Conservation (phyloP, 1,140 invertebrate genomes). For the Temnothorax longispinosus region DNA sequence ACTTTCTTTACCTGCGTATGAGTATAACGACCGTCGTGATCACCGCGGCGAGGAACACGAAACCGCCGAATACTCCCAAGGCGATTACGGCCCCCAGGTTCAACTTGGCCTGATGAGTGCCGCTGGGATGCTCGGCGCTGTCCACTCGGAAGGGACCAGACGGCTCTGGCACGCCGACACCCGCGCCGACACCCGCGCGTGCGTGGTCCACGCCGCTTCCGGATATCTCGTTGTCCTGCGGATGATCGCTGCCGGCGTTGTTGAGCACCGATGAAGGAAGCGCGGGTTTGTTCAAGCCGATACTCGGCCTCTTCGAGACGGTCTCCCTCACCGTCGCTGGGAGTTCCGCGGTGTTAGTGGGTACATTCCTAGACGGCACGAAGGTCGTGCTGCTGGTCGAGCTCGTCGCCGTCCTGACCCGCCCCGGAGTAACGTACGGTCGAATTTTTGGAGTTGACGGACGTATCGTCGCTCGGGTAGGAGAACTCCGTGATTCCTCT, state of each 20-base stretch:
- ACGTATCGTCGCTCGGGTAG: constrained; percentile 74
- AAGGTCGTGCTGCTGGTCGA: constrained; percentile 69
- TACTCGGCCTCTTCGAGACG: constrained; percentile 76
- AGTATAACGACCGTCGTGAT: constrained; percentile 95
- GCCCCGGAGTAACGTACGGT: constrained; percentile 79
- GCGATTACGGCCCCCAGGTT: constrained; percentile 96
- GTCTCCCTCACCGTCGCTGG: constrained; percentile 82
- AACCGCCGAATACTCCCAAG: constrained; percentile 94
- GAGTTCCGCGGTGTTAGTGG: constrained; percentile 69
- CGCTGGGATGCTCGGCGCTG: constrained; percentile 86
- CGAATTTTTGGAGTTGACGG: constrained; percentile 74
- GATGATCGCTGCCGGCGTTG: constrained; percentile 81
- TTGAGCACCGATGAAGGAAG: constrained; percentile 33
- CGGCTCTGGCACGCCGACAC: constrained; percentile 87
- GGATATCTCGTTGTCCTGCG: constrained; percentile 87
- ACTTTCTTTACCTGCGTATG: constrained; percentile 92
- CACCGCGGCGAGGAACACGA: constrained; percentile 95
- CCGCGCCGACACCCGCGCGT: constrained; percentile 85
- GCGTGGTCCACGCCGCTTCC: constrained; percentile 86
- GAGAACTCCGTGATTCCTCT: constrained; percentile 63
- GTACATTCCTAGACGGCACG: constrained; percentile 33
- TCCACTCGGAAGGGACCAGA: constrained; percentile 89
- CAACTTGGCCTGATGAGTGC: constrained; percentile 90
- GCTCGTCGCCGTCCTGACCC: constrained; percentile 72
- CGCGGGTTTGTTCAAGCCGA: constrained; percentile 77